A percentile compares a stretch with the other conserved stretches of the same genome.
Evolutionary conservation across 2,113 vertebrate genomes (phyloP).

Genomic region (Pterophyllum scalare): DNA sequence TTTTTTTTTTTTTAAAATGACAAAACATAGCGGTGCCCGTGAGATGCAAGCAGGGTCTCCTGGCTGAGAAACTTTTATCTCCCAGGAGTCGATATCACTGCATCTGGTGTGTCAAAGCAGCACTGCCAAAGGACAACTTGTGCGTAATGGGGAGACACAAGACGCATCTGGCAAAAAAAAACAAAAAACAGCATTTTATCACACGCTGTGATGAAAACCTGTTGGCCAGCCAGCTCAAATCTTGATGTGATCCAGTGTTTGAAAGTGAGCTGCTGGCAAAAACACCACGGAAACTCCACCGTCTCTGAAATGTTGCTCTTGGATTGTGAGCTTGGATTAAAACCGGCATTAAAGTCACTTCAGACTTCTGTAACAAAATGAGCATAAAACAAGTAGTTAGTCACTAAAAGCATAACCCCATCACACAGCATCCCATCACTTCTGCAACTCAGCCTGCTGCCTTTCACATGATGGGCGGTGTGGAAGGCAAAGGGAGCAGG

Average conservation of each 20-base stretch:
- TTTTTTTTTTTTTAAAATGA: too few species aligned
- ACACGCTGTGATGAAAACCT: background rate
- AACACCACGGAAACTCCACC: background rate
- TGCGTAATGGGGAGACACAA: background rate
- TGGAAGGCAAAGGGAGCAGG: background rate
- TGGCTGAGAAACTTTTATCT: background rate
- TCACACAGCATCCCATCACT: background rate
- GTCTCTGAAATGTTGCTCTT: background rate
- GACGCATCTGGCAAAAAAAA: background rate
- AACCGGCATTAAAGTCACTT: background rate
- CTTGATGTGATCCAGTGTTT: background rate
- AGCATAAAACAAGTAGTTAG: background rate
- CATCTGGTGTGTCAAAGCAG: background rate
- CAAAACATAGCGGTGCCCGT: background rate
- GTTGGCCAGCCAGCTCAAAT: background rate
- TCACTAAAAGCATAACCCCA: background rate
- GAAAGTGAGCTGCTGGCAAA: background rate
- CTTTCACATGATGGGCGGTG: background rate
- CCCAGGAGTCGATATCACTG: background rate
- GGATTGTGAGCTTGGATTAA: background rate
- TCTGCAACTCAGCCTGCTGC: background rate
- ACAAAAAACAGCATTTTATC: background rate
- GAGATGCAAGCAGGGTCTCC: background rate
- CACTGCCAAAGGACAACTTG: background rate
- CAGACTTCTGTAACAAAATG: background rate